A percentile compares a stretch with the other conserved stretches of the same genome.
Evolutionary conservation across 2,113 vertebrate species (phyloP).

Genomic region (Ictalurus furcatus): DNA sequence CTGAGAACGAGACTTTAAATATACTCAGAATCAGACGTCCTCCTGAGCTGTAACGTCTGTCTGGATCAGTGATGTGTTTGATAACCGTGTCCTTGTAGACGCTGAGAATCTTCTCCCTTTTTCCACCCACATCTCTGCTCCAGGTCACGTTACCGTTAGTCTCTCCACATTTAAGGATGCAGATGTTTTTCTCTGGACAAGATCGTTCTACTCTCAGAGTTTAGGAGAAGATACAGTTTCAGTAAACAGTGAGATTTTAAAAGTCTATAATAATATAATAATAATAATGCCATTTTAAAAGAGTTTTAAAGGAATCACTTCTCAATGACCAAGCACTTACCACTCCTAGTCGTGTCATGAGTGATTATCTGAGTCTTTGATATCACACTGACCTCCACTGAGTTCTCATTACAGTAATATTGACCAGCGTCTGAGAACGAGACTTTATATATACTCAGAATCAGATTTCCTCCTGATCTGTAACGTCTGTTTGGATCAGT

Average conservation of each 20-base stretch:
- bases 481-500: constrained; percentile 18
- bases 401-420: constrained; percentile 11
- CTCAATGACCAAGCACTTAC: too few relatives aligned
- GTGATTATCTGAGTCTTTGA: not conserved
- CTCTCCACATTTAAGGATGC: constrained; percentile 13
- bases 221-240: not conserved
- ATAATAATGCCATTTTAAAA: too few relatives aligned
- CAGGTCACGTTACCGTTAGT: constrained; percentile 28
- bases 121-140: constrained; percentile 39
- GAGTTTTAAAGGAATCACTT: too few relatives aligned
- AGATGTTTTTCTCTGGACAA: not conserved
- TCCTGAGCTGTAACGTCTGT: constrained; percentile 14
- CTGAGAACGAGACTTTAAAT: not conserved
- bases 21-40: not conserved
- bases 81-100: not conserved
- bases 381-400: not conserved
- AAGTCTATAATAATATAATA: too few relatives aligned
- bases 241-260: not conserved
- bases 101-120: constrained; percentile 28
- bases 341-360: too few relatives aligned
- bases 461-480: not conserved
- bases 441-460: not conserved
- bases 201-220: not conserved
- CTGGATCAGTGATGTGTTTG: constrained; percentile 28
- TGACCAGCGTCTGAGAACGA: not conserved